A percentile compares a stretch with the other conserved stretches of the same genome.
Conservation (phyloP, 2,797 vertebrate species). For the Sebastes alutus region DNA sequence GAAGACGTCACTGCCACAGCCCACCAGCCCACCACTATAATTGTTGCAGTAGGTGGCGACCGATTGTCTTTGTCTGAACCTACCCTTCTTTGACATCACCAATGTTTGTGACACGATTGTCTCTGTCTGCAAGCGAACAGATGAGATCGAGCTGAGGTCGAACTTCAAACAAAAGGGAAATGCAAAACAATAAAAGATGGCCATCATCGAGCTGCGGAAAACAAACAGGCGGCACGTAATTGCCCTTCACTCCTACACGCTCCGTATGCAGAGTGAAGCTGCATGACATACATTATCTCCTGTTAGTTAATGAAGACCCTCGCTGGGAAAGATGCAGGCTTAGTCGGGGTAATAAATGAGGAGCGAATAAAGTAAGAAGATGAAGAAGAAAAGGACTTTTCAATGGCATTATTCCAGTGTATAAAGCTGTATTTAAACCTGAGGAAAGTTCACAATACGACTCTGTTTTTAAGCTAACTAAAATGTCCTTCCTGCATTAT, state of each 20-base stretch:
- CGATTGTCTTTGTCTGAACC: neutral
- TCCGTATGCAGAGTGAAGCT: constrained; percentile 21
- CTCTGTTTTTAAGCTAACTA: constrained; percentile 11
- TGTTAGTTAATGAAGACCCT: constrained; percentile 43
- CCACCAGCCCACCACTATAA: constrained; percentile 6
- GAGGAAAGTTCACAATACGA: neutral
- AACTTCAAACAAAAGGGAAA: constrained; percentile 37
- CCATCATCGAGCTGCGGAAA: constrained; percentile 10
- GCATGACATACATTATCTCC: constrained; percentile 31
- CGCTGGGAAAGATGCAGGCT: constrained; percentile 3
- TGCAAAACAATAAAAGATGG: neutral
- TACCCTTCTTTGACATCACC: neutral
- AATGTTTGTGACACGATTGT: neutral
- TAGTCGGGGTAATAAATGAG: neutral
- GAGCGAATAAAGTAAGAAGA: neutral
- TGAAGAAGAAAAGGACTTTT: constrained; percentile 10
- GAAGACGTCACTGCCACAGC: neutral
- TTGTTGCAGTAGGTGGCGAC: constrained; percentile 19
- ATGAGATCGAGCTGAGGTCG: neutral
- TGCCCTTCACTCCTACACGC: constrained; percentile 36
- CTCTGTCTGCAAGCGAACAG: constrained; percentile 14
- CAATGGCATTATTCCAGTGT: neutral
- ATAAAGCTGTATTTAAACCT: neutral
- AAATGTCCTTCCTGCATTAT: neutral
- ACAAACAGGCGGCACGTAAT: constrained; percentile 28